These are phyloP conservation scores for Meghimatium bilineatum DNA, from an alignment of 2,888 invertebrate species.

Conservation along the genomic window DNA sequence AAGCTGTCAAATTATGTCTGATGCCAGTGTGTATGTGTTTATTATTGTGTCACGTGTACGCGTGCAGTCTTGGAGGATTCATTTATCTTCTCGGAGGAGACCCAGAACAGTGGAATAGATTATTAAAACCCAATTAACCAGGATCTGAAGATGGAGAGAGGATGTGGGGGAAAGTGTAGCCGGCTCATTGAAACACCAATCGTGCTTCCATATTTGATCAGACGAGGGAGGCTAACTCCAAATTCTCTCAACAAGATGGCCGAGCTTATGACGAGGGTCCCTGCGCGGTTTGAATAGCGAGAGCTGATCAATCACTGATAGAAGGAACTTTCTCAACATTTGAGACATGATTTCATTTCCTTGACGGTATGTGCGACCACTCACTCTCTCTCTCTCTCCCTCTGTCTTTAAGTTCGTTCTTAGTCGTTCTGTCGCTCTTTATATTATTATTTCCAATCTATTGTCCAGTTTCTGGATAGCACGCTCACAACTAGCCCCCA, in stretches of 20 bases:
- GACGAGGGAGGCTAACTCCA: slow-evolving; percentile 19
- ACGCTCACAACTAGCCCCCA: neutral
- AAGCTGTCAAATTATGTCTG: too few species aligned
- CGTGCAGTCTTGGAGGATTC: too few species aligned
- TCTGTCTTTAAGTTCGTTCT: too few species aligned
- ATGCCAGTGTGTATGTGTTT: too few species aligned
- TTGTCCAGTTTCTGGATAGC: neutral
- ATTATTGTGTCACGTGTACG: too few species aligned
- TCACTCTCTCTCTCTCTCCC: neutral
- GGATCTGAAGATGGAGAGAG: neutral
- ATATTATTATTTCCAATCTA: neutral
- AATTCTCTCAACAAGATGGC: slow-evolving; percentile 31
- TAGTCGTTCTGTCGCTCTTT: neutral
- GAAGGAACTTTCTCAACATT: slow-evolving; percentile 12
- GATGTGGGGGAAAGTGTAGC: neutral
- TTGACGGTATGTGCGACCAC: neutral
- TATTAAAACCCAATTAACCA: slow-evolving; percentile 33
- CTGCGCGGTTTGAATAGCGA: neutral
- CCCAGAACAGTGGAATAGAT: neutral
- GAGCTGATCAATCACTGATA: slow-evolving; percentile 34
- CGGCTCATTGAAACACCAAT: neutral
- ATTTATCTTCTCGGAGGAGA: too few species aligned
- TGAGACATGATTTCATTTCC: slow-evolving; percentile 38
- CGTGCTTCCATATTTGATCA: slow-evolving; percentile 20
- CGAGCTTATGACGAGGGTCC: slow-evolving; percentile 24